Evolutionary conservation across 2,888 invertebrate genomes (phyloP).

Genomic region (Drosophila lutescens): DNA sequence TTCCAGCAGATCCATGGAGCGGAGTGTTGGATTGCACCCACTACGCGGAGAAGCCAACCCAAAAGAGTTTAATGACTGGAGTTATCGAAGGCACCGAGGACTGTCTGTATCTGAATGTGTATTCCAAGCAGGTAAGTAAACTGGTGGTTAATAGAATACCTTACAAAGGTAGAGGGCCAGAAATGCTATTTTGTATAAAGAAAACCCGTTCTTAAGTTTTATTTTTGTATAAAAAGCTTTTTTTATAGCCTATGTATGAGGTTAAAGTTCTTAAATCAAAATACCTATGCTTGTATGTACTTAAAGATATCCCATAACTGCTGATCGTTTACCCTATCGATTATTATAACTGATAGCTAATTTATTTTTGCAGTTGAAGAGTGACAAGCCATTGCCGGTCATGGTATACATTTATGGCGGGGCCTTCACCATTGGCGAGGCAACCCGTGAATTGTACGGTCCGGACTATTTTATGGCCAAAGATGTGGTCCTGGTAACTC

Average conservation of each 20-base stretch:
- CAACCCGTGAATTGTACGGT: conserved; percentile 77
- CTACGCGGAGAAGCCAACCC: conserved; percentile 76
- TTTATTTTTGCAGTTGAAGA: conserved; percentile 51
- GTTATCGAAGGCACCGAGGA: conserved; percentile 84
- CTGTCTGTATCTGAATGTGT: conserved; percentile 85
- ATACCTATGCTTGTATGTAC: not conserved
- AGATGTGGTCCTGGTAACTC: conserved; percentile 84
- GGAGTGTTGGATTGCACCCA: conserved; percentile 82
- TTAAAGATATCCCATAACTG: not conserved
- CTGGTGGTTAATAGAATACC: not conserved
- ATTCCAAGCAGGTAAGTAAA: conserved; percentile 74
- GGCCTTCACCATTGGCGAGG: conserved; percentile 83
- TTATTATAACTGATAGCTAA: conserved; percentile 17
- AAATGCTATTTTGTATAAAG: not conserved
- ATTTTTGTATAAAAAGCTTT: too few species aligned
- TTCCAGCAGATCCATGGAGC: conserved; percentile 82
- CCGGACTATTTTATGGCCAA: conserved; percentile 85
- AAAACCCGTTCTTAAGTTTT: too few species aligned
- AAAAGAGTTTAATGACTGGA: conserved; percentile 72
- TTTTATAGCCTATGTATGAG: too few species aligned
- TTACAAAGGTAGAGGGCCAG: too few species aligned
- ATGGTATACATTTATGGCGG: conserved; percentile 86
- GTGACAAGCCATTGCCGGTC: conserved; percentile 74
- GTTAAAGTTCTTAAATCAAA: too few species aligned
- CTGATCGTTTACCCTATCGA: conserved; percentile 13